These are phyloP conservation scores for Phenacoccus solenopsis DNA, from an alignment of 1,140 invertebrate species.

Conservation along the genomic window DNA sequence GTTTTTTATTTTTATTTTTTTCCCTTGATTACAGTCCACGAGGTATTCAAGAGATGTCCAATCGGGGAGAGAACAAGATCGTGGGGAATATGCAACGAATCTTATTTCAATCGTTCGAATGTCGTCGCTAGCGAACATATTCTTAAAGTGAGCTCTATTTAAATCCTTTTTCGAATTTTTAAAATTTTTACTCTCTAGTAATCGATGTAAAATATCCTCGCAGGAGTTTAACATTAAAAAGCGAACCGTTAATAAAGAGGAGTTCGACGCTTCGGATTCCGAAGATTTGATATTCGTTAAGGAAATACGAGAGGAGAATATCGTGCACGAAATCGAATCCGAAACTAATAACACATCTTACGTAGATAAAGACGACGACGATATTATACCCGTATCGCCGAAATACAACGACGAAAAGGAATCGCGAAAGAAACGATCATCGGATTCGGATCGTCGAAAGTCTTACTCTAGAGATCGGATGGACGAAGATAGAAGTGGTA, in stretches of 20 bases:
- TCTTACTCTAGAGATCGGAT: not conserved
- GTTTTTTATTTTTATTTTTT: no score
- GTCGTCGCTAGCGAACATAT: not conserved
- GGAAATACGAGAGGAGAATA: constrained; percentile 4
- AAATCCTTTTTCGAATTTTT: not conserved
- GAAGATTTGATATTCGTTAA: constrained; percentile 11
- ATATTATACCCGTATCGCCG: not conserved
- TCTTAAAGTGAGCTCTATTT: not conserved
- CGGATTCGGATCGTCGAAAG: not conserved
- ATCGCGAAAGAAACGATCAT: not conserved
- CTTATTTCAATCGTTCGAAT: not conserved
- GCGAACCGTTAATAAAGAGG: not conserved
- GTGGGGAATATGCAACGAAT: not conserved
- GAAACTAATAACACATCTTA: not conserved
- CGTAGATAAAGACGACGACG: constrained; percentile 1
- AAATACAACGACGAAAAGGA: not conserved
- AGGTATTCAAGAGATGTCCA: not conserved
- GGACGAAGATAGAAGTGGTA: not conserved
- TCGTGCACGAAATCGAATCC: constrained; percentile 4
- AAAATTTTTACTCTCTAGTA: not conserved
- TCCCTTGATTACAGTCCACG: not conserved
- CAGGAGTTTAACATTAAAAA: constrained; percentile 5
- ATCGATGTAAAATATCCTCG: not conserved
- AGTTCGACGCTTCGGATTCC: not conserved
- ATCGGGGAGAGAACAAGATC: not conserved